These are phyloP conservation scores for Coenonympha arcania DNA, from an alignment of 2,888 invertebrate genomes.

Conservation along the genomic window DNA sequence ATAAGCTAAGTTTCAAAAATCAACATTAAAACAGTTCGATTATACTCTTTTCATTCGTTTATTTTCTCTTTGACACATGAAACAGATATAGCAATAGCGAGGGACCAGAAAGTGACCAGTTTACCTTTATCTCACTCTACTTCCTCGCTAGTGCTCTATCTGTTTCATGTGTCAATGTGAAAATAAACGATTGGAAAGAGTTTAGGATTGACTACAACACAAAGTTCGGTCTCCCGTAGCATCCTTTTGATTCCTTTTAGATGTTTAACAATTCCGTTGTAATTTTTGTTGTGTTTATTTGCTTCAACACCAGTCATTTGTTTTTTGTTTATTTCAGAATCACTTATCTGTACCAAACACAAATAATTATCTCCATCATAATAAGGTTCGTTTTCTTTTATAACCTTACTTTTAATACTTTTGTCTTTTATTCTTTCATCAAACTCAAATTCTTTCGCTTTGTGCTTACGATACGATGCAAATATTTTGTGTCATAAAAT, in stretches of 20 bases:
- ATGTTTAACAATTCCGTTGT: constrained; percentile 45
- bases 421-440: constrained; percentile 43
- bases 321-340: constrained; percentile 84
- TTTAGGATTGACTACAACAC: too few relatives aligned
- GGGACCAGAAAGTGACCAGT: too few relatives aligned
- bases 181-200: too few relatives aligned
- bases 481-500: constrained; percentile 7
- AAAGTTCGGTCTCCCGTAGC: not conserved
- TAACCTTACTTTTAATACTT: constrained; percentile 57
- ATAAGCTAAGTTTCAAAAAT: too few relatives aligned
- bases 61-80: too few relatives aligned
- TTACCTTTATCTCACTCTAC: too few relatives aligned
- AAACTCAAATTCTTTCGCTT: constrained; percentile 45
- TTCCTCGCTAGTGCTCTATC: too few relatives aligned
- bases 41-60: too few relatives aligned
- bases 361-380: constrained; percentile 86
- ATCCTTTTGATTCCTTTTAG: constrained; percentile 15
- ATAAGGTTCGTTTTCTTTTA: constrained; percentile 80
- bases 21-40: too few relatives aligned
- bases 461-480: constrained; percentile 52
- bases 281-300: constrained; percentile 73
- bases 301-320: constrained; percentile 69
- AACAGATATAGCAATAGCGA: too few relatives aligned
- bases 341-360: constrained; percentile 90
- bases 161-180: too few relatives aligned